These are phyloP conservation scores for Opisthograptis luteolata DNA, from an alignment of 2,888 invertebrate species.

Conservation along the genomic window DNA sequence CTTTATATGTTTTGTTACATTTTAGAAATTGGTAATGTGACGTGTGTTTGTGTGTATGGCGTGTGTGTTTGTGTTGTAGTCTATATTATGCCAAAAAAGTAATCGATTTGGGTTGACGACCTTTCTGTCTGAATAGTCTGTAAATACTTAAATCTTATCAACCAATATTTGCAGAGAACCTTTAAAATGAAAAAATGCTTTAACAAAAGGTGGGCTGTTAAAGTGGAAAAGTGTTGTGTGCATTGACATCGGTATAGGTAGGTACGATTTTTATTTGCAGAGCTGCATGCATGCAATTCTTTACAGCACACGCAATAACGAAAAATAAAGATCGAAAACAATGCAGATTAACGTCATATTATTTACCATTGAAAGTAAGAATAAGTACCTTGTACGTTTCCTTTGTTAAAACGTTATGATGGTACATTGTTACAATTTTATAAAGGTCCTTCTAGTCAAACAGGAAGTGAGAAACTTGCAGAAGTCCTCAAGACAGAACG, in stretches of 20 bases:
- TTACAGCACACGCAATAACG: constrained; percentile 15
- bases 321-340: constrained; percentile 22
- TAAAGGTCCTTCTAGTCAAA: no score
- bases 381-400: neutral
- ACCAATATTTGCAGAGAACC: constrained; percentile 17
- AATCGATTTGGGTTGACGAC: constrained; percentile 21
- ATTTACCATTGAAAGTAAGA: neutral
- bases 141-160: constrained; percentile 20
- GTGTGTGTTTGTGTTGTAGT: no score
- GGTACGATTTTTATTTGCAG: constrained; percentile 23
- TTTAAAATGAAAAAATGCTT: neutral
- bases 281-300: constrained; percentile 25
- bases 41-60: no score
- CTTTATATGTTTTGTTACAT: no score
- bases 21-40: no score
- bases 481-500: no score
- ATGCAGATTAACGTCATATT: neutral
- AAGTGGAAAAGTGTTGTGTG: constrained; percentile 10
- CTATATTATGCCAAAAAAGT: constrained; percentile 6
- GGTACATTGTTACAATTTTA: no score
- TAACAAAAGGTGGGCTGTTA: neutral
- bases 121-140: constrained; percentile 13
- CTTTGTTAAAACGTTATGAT: constrained; percentile 1
- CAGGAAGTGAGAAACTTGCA: no score
- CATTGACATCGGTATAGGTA: constrained; percentile 1